Evolutionary conservation across 2,797 vertebrate genomes (phyloP).

Genomic region (Tokudaia muenninki): DNA sequence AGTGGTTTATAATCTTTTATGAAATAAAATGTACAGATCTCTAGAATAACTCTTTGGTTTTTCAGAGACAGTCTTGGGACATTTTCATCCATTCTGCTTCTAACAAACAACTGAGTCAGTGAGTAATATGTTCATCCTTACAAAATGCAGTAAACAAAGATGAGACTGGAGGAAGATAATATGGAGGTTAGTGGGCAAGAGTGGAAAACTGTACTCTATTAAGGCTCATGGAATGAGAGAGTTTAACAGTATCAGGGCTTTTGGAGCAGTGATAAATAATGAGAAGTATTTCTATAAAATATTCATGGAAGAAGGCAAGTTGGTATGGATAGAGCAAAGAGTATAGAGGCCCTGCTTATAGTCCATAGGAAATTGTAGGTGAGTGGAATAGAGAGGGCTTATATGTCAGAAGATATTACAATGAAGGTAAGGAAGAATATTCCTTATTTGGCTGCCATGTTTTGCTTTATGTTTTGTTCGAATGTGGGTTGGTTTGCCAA

Average conservation of each 20-base stretch:
- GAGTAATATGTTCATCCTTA: not conserved
- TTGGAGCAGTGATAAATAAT: not conserved
- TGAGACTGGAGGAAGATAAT: accelerated
- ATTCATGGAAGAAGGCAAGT: not conserved
- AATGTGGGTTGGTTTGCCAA: not conserved
- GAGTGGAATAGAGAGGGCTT: not conserved
- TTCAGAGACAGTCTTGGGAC: not conserved
- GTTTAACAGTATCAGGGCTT: not conserved
- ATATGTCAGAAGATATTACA: not conserved
- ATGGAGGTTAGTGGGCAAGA: not conserved
- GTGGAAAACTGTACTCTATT: not conserved
- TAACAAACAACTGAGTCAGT: not conserved
- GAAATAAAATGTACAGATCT: not conserved
- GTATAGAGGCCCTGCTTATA: accelerated
- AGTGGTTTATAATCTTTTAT: not conserved
- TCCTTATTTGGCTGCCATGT: not conserved
- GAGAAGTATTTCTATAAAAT: not conserved
- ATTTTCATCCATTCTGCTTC: not conserved
- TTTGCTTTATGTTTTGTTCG: constrained; percentile 28
- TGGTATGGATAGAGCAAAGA: no score
- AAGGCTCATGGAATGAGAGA: not conserved
- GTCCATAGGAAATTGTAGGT: not conserved
- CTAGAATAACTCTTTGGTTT: not conserved
- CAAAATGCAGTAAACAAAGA: not conserved
- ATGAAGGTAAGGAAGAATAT: not conserved